phyloP scores from a whole-genome alignment of 2,888 invertebrate species.

The Caenorhabditis sp. region DNA sequence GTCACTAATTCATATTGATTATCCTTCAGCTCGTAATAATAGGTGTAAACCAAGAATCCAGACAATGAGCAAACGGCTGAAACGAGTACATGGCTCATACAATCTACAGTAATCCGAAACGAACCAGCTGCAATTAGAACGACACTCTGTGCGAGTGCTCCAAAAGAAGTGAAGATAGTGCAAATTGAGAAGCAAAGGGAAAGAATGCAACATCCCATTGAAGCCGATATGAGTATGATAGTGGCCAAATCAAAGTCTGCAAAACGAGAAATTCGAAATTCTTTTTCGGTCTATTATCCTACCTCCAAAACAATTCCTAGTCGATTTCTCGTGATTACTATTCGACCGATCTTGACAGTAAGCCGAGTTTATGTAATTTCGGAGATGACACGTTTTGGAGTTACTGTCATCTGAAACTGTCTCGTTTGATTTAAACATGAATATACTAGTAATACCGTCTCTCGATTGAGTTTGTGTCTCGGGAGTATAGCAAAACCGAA shows the following conservation, averaged over 20 bases:
- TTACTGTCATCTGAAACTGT: constrained; percentile 62
- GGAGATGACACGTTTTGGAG: constrained; percentile 57
- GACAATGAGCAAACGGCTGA: constrained; percentile 69
- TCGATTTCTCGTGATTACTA: constrained; percentile 44
- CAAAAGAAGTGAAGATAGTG: constrained; percentile 72
- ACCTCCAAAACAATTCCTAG: constrained; percentile 66
- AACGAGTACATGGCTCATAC: background rate
- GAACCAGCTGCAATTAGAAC: constrained; percentile 70
- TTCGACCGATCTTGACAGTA: constrained; percentile 33
- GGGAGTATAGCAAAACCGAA: constrained; percentile 74
- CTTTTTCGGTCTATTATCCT: background rate
- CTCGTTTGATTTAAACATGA: background rate
- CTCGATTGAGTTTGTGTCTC: constrained; percentile 8
- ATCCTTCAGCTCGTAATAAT: constrained; percentile 73
- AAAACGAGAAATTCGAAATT: constrained; percentile 1
- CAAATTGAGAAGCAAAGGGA: constrained; percentile 73
- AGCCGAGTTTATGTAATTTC: constrained; percentile 61
- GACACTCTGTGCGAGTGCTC: constrained; percentile 72
- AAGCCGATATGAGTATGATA: constrained; percentile 65
- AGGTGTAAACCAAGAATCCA: constrained; percentile 74
- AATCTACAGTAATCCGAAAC: constrained; percentile 1
- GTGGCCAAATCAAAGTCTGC: constrained; percentile 75
- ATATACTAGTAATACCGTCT: constrained; percentile 54
- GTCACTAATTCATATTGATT: constrained; percentile 71
- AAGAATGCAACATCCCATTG: constrained; percentile 63